phyloP scores from a whole-genome alignment of 2,888 invertebrate genomes.

The Argynnis bischoffii region DNA sequence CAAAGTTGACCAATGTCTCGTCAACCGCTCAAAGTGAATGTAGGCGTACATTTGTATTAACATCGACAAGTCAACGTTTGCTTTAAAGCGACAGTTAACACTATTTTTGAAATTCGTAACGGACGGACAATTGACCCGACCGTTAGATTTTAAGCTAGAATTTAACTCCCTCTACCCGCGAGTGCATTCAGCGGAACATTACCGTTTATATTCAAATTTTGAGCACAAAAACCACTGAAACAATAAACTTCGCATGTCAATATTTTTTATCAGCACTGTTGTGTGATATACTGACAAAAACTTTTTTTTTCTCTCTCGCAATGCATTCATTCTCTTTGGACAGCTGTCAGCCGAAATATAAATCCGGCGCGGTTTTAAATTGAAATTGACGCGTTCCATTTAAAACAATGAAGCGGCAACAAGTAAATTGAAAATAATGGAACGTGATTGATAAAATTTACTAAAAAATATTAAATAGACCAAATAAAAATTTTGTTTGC shows the following conservation, averaged over 20 bases:
- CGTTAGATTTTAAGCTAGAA: constrained; percentile 33
- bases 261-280: constrained; percentile 33
- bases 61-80: background rate
- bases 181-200: constrained; percentile 72
- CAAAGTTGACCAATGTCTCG: constrained; percentile 24
- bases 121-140: constrained; percentile 33
- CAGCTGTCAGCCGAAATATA: constrained; percentile 63
- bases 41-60: constrained; percentile 20
- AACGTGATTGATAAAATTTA: constrained; percentile 62
- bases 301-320: constrained; percentile 47
- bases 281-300: constrained; percentile 41
- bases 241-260: constrained; percentile 40
- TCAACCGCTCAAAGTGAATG: constrained; percentile 11
- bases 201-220: constrained; percentile 78
- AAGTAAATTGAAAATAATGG: constrained; percentile 72
- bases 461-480: constrained; percentile 33
- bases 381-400: constrained; percentile 79
- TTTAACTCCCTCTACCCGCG: constrained; percentile 34
- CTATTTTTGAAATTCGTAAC: constrained; percentile 22
- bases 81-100: constrained; percentile 15
- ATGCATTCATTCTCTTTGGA: constrained; percentile 54
- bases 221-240: constrained; percentile 48
- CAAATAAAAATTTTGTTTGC: background rate
- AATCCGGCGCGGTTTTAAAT: constrained; percentile 66
- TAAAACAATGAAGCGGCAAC: constrained; percentile 71